A percentile compares a stretch with the other conserved stretches of the same genome.
Evolutionary conservation across 2,797 vertebrate genomes (phyloP).

Genomic region (Melanotaenia nigrans): DNA sequence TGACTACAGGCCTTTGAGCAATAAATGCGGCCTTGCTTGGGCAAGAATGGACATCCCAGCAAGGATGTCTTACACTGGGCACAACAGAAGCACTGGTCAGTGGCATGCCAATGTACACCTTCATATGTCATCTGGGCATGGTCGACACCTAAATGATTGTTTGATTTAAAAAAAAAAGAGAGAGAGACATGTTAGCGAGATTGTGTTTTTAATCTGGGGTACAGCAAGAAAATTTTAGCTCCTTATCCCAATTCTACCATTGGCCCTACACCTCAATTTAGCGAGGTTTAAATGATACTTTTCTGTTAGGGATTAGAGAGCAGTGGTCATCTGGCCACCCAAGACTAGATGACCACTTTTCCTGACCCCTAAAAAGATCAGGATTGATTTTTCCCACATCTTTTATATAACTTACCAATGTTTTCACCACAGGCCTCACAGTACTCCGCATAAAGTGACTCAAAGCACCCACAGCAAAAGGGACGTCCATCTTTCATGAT

Average conservation of each 20-base stretch:
- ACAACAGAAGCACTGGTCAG: constrained; percentile 94
- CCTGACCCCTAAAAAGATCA: not conserved
- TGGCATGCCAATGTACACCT: constrained; percentile 96
- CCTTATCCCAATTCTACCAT: not conserved
- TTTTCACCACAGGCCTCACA: constrained; percentile 96
- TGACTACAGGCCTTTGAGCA: constrained; percentile 96
- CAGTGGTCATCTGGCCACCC: not conserved
- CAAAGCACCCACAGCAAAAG: constrained; percentile 94
- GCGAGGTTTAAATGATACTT: not conserved
- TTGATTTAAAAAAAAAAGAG: not conserved
- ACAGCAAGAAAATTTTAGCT: too few relatives aligned
- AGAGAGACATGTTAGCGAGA: not conserved
- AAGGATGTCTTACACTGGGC: constrained; percentile 93
- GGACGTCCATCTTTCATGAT: constrained; percentile 98
- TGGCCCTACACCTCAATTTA: not conserved
- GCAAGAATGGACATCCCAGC: constrained; percentile 95
- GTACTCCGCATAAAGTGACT: constrained; percentile 95
- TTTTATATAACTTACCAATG: constrained; percentile 83
- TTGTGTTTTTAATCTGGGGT: not conserved
- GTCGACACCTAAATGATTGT: constrained; percentile 87
- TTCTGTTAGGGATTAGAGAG: not conserved
- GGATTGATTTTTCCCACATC: not conserved
- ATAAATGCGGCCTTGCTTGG: constrained; percentile 94
- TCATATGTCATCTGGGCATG: constrained; percentile 99
- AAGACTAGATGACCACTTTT: not conserved